Evolutionary conservation across 2,797 vertebrate genomes (phyloP).

Genomic region (Cottoperca gobio): DNA sequence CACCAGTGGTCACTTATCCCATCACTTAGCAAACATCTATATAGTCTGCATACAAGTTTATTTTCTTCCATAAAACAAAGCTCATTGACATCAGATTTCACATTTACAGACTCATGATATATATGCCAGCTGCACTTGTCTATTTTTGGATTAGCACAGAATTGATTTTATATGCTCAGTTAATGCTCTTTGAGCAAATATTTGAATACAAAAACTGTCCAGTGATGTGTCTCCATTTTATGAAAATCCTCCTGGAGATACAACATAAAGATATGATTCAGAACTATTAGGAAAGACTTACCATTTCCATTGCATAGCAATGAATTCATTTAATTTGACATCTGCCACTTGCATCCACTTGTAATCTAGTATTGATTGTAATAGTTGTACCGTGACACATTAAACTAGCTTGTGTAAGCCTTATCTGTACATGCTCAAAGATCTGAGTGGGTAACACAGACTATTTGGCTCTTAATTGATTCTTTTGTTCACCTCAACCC

Average conservation of each 20-base stretch:
- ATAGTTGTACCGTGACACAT: conserved; percentile 20
- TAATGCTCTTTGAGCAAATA: background rate
- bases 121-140: background rate
- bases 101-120: accelerated
- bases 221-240: background rate
- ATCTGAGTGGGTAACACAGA: conserved; percentile 28
- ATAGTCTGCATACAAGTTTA: background rate
- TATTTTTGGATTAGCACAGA: conserved; percentile 10
- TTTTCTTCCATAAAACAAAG: background rate
- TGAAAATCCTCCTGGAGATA: background rate
- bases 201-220: background rate
- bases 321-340: background rate
- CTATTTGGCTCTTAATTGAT: conserved; percentile 57
- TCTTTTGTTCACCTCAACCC: conserved; percentile 67
- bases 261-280: background rate
- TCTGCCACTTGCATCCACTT: background rate
- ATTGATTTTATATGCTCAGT: background rate
- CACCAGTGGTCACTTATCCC: conserved; percentile 56
- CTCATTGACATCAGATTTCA: background rate
- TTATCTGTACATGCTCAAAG: conserved; percentile 29
- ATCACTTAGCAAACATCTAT: conserved; percentile 3
- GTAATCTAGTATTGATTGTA: background rate
- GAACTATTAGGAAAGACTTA: background rate
- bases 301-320: background rate
- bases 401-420: background rate